Evolutionary conservation across 2,888 invertebrate species (phyloP).

Genomic region (Stegophylla sp.): DNA sequence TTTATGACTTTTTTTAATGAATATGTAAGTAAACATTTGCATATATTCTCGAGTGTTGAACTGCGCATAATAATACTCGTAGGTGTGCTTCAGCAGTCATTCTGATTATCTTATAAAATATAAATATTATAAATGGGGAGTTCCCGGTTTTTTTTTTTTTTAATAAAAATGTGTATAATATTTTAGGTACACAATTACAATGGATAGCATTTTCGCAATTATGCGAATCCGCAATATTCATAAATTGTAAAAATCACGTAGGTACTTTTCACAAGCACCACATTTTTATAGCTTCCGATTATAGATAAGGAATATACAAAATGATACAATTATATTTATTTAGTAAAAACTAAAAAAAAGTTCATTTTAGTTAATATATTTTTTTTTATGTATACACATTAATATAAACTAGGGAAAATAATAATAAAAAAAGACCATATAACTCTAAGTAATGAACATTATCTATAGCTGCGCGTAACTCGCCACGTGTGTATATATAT

Average conservation of each 20-base stretch:
- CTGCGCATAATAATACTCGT: background rate
- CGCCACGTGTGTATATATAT: no score
- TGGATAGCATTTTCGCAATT: slow-evolving; percentile 22
- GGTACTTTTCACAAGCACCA: slow-evolving; percentile 28
- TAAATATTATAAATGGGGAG: slow-evolving; percentile 23
- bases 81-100: background rate
- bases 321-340: no score
- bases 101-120: slow-evolving; percentile 18
- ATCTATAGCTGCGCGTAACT: no score
- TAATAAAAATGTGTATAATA: background rate
- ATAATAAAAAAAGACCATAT: no score
- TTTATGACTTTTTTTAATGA: background rate
- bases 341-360: no score
- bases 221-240: background rate
- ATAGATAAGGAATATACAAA: background rate
- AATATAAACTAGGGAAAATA: no score
- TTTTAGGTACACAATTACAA: background rate
- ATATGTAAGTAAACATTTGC: slow-evolving; percentile 31
- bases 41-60: background rate
- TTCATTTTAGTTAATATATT: no score
- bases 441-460: no score
- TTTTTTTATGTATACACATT: no score
- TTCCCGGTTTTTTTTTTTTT: background rate
- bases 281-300: slow-evolving; percentile 4
- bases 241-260: slow-evolving; percentile 13